phyloP scores from a whole-genome alignment of 1,140 invertebrate genomes.

The Dinoponera quadriceps region DNA sequence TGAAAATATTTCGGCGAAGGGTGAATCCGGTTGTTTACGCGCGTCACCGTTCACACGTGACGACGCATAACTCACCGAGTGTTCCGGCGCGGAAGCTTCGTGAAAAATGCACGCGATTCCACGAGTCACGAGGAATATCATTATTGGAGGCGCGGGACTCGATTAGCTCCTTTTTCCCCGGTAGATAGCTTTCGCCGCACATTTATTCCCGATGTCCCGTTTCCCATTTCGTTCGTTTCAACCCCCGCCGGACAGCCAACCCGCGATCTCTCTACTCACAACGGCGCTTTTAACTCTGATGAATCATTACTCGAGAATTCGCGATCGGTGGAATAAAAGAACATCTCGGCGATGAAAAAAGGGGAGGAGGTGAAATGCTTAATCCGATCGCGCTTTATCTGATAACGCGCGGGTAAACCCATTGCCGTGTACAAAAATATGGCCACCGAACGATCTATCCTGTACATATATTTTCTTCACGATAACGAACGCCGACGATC shows the following conservation, averaged over 20 bases:
- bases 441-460: no score
- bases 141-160: constrained; percentile 16
- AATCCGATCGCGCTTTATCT: not conserved
- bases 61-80: not conserved
- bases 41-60: no score
- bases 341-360: not conserved
- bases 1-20: not conserved
- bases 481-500: no score
- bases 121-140: constrained; percentile 43
- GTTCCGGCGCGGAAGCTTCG: not conserved
- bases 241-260: not conserved
- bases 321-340: not conserved
- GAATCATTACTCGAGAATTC: constrained; percentile 63
- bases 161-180: constrained; percentile 29
- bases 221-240: constrained; percentile 62
- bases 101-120: not conserved
- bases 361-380: not conserved
- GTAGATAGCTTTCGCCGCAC: constrained; percentile 24
- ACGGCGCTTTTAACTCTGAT: constrained; percentile 68
- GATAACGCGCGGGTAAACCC: no score
- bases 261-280: constrained; percentile 47
- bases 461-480: no score
- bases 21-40: not conserved
- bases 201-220: constrained; percentile 64
- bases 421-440: no score